Evolutionary conservation across 2,888 invertebrate genomes (phyloP), one percentile per base, ranked within the genome.

Genomic region (Athalia cordata): DNA sequence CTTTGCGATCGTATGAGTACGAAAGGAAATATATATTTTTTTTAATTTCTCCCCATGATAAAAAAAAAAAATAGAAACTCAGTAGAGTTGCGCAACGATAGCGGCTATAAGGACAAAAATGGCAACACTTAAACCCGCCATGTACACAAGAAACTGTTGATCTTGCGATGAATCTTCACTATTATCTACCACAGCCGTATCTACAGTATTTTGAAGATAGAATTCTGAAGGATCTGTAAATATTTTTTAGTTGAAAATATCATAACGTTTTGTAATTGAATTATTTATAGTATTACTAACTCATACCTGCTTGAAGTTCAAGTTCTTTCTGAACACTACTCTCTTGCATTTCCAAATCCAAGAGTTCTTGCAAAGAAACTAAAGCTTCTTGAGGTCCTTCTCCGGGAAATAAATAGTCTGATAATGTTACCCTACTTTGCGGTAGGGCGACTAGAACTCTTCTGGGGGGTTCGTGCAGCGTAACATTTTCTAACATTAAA

Each of bases 381-480:
- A 96, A 92, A 0, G 96, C 96, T 85, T 98, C 97, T 8, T 95
- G 94, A 0, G 95, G 93, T 0, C 95, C 95, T 91, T 98, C 98
- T 0, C 97, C 98, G 45, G 97, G 97, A 88, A 98, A 98, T 77
- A 98, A 91, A 89, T 98, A 98, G 89, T 98, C 98, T 75, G 96
- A 97, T 55, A 98, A 93, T 81, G 95, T 94, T 64, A 97, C 91
- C 80, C 91, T 90, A 50, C 91, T 92, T 43, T 92, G 90, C 3
- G 94, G 93, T 4, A 96, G 91, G n/a, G 93, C 93, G 15, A 96
- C 95, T 78, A 97, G 92, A 0, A 98, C 96, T 80, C 98, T 92
- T 61, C 97, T 93, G 0, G 98, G 98, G 0, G 97, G 97, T 89
- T 98, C 97, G 86, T 97, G 97, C 82, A 96, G 93, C 81, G 96